Conservation (phyloP, 2,113 vertebrate genomes). For the Tapirus terrestris region DNA sequence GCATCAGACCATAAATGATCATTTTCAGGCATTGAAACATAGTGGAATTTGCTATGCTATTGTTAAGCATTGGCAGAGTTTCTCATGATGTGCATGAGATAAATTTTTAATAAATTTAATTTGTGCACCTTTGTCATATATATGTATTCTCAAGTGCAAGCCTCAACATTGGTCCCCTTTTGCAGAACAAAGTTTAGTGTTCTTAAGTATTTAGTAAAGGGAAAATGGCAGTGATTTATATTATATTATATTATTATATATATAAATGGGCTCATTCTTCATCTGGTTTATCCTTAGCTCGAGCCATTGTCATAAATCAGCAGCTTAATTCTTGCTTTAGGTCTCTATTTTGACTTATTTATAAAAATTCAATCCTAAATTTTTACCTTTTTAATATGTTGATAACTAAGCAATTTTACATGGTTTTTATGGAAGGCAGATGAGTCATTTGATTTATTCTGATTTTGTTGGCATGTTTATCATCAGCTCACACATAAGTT, state of each 20-base stretch:
- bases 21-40: background rate
- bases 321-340: slow-evolving; percentile 7
- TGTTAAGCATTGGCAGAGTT: background rate
- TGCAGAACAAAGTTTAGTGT: background rate
- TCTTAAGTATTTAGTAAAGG: background rate
- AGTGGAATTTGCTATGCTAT: background rate
- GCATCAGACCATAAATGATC: background rate
- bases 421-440: slow-evolving; percentile 8
- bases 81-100: background rate
- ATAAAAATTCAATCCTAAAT: slow-evolving; percentile 23
- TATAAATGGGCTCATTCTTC: slow-evolving; percentile 12
- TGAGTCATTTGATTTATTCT: slow-evolving; percentile 49
- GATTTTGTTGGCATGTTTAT: slow-evolving; percentile 10
- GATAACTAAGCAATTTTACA: slow-evolving; percentile 21
- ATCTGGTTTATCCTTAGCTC: slow-evolving; percentile 8
- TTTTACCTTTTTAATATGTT: slow-evolving; percentile 43
- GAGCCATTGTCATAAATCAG: background rate
- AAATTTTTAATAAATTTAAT: background rate
- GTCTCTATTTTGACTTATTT: slow-evolving; percentile 29
- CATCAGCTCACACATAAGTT: background rate
- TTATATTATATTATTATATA: background rate
- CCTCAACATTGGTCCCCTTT: background rate
- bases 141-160: background rate
- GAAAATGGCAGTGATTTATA: background rate
- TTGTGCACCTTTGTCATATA: background rate